Percentiles rank a stretch among this genome's conserved stretches.
phyloP scores from a whole-genome alignment of 2,113 vertebrate species.

The Procavia capensis region DNA sequence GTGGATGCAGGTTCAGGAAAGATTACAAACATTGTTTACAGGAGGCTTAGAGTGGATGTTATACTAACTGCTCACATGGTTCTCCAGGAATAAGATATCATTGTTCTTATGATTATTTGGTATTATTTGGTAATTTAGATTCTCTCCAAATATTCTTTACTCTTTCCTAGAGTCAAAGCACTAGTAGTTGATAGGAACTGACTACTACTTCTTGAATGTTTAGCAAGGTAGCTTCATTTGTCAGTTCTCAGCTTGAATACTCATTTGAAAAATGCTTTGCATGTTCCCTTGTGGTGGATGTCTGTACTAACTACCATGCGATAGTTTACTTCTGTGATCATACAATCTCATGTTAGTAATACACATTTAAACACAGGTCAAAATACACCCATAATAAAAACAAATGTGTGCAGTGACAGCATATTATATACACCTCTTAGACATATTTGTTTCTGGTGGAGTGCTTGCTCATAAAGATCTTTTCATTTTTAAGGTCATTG shows the following conservation, averaged over 20 bases:
- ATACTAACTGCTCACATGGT: slow-evolving; percentile 8
- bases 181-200: not conserved
- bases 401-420: slow-evolving; percentile 23
- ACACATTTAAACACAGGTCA: slow-evolving; percentile 63
- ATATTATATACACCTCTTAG: slow-evolving; percentile 45
- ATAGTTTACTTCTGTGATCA: slow-evolving; percentile 45
- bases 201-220: slow-evolving; percentile 49
- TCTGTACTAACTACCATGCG: slow-evolving; percentile 48
- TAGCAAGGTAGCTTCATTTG: slow-evolving; percentile 37
- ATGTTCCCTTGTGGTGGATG: not conserved
- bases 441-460: slow-evolving; percentile 46
- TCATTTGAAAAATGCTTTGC: slow-evolving; percentile 67
- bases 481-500: slow-evolving; percentile 36
- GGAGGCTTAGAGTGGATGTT: slow-evolving; percentile 54
- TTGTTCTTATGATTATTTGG: slow-evolving; percentile 52
- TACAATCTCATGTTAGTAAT: slow-evolving; percentile 60
- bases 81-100: slow-evolving; percentile 25
- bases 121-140: slow-evolving; percentile 43
- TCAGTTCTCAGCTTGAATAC: slow-evolving; percentile 28
- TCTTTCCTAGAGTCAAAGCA: slow-evolving; percentile 31
- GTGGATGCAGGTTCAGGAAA: slow-evolving; percentile 34
- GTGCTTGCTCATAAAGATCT: slow-evolving; percentile 17
- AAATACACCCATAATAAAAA: slow-evolving; percentile 69
- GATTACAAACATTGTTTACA: slow-evolving; percentile 69
- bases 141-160: slow-evolving; percentile 26